phyloP scores from a whole-genome alignment of 2,113 vertebrate genomes.

The Uria aalge region DNA sequence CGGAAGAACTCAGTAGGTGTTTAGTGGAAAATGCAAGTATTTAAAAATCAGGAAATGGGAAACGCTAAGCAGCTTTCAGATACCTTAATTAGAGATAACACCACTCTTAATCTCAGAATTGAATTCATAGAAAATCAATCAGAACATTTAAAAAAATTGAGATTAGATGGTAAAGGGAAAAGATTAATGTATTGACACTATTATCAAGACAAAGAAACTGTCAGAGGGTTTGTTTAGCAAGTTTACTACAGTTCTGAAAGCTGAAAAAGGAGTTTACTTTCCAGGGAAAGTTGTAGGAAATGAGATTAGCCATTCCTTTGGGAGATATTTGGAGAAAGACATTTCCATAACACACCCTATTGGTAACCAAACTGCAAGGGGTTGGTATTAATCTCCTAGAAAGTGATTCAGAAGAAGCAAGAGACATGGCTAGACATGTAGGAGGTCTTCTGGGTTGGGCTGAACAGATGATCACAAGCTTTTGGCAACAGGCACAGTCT shows the following conservation, averaged over 20 bases:
- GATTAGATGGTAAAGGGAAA: constrained; percentile 33
- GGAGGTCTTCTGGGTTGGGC: background rate
- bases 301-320: background rate
- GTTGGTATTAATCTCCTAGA: background rate
- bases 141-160: constrained; percentile 40
- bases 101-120: constrained; percentile 5
- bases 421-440: accelerated
- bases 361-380: background rate
- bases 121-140: constrained; percentile 63
- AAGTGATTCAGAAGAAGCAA: background rate
- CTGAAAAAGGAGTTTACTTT: background rate
- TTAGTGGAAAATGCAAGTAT: background rate
- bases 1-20: background rate
- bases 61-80: constrained; percentile 38
- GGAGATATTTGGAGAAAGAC: background rate
- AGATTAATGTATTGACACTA: constrained; percentile 38
- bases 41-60: constrained; percentile 15
- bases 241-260: background rate
- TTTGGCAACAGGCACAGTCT: background rate
- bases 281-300: background rate
- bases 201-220: background rate
- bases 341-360: background rate
- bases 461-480: background rate
- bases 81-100: constrained; percentile 56
- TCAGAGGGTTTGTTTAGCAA: background rate